phyloP scores from a whole-genome alignment of 1,140 invertebrate genomes.

The Megalopta genalis region DNA sequence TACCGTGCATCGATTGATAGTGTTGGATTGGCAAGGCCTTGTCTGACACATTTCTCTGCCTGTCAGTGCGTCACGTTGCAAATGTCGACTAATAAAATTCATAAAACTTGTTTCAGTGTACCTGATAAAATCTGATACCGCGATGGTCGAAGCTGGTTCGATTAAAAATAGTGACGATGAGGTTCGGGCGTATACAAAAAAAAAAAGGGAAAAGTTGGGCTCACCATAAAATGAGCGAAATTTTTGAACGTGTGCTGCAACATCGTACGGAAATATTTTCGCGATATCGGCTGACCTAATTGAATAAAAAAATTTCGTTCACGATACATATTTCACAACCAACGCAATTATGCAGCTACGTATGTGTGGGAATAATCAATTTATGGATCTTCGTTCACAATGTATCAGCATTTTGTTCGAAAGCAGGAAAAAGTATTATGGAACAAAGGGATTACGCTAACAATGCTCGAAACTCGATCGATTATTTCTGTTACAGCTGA shows the following conservation, averaged over 20 bases:
- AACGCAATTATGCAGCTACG: too few relatives aligned
- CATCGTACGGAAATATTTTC: too few relatives aligned
- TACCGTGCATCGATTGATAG: slow-evolving; percentile 42
- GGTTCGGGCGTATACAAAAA: neutral
- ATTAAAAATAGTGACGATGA: slow-evolving; percentile 18
- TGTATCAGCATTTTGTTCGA: too few relatives aligned
- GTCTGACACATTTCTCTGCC: slow-evolving; percentile 8
- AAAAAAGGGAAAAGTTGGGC: neutral
- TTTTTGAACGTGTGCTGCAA: neutral
- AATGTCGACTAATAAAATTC: slow-evolving; percentile 41
- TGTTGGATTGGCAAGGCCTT: slow-evolving; percentile 2
- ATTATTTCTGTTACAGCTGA: too few relatives aligned
- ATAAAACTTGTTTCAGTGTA: slow-evolving; percentile 33
- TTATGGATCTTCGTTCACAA: too few relatives aligned
- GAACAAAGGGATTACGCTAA: too few relatives aligned
- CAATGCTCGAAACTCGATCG: too few relatives aligned
- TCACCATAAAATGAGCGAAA: neutral
- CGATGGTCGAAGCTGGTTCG: neutral
- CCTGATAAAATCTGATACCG: slow-evolving; percentile 20
- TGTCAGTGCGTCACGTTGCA: neutral
- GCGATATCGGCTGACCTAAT: too few relatives aligned
- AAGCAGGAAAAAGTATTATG: neutral
- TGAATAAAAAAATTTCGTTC: too few relatives aligned
- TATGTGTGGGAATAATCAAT: too few relatives aligned
- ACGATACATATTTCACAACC: too few relatives aligned